Evolutionary conservation across 2,113 vertebrate species (phyloP).

Genomic region (Colaptes auratus): DNA sequence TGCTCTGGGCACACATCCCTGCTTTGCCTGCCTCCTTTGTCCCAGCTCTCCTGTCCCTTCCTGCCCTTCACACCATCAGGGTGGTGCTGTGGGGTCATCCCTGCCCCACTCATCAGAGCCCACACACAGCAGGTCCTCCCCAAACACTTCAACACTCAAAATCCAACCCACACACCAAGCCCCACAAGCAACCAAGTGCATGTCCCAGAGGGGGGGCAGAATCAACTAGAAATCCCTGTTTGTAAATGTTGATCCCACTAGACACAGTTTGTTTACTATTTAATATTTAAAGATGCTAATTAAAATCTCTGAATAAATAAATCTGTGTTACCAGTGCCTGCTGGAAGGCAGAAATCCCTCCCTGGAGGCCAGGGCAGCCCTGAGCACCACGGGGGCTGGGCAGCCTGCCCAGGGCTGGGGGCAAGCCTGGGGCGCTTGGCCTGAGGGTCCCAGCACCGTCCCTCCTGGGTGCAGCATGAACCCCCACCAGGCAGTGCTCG

Average conservation of each 20-base stretch:
- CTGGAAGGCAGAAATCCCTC: conserved; percentile 1
- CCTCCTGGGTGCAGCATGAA: not conserved
- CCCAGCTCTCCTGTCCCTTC: not conserved
- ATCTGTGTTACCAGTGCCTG: conserved; percentile 23
- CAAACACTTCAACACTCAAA: not conserved
- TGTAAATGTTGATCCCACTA: conserved; percentile 73
- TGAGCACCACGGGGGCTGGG: accelerated
- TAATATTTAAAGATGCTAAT: conserved; percentile 82
- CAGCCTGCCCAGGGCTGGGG: not conserved
- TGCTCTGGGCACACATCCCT: not conserved
- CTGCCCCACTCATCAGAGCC: not conserved
- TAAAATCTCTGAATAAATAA: conserved; percentile 76
- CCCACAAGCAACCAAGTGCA: not conserved
- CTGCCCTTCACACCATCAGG: not conserved
- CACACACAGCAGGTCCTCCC: not conserved
- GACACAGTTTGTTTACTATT: conserved; percentile 75
- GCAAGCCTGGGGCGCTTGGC: not conserved
- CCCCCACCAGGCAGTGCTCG: not conserved
- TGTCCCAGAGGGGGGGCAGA: not conserved
- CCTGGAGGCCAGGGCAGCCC: not conserved
- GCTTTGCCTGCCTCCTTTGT: not conserved
- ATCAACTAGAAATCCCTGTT: conserved; percentile 27
- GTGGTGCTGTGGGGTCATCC: not conserved
- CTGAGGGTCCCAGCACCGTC: not conserved
- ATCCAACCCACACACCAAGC: too few species aligned